Percentiles rank a stretch among this genome's conserved stretches.
phyloP scores from a whole-genome alignment of 1,140 invertebrate genomes.

The Caenorhabditis briggsae region DNA sequence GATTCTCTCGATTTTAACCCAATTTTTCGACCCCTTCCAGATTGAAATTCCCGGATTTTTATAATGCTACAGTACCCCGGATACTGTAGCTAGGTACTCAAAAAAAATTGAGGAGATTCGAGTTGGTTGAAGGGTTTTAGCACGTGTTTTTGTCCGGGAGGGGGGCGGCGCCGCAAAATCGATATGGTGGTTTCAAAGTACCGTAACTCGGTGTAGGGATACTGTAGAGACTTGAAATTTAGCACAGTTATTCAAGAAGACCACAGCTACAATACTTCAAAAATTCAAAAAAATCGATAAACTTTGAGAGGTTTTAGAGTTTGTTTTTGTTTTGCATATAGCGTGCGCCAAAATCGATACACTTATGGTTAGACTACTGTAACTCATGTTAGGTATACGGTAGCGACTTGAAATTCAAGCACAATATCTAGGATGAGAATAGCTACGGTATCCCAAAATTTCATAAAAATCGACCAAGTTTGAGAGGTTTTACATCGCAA shows the following conservation, averaged over 20 bases:
- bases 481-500: too few relatives aligned
- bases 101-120: too few relatives aligned
- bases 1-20: background rate
- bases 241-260: background rate
- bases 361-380: background rate
- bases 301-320: background rate
- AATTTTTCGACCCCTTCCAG: background rate
- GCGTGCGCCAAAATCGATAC: too few relatives aligned
- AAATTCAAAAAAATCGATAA: background rate
- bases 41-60: background rate
- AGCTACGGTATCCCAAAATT: background rate
- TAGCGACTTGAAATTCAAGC: background rate
- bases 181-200: too few relatives aligned
- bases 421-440: too few relatives aligned
- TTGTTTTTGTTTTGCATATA: background rate
- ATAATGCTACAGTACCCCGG: too few relatives aligned
- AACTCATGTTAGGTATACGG: background rate
- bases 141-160: too few relatives aligned
- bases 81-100: too few relatives aligned
- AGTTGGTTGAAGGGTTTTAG: too few relatives aligned
- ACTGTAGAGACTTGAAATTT: background rate
- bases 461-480: background rate
- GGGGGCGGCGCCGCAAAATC: too few relatives aligned
- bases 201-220: background rate
- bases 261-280: background rate